These are phyloP conservation scores for Rhamphomyia laevipes DNA, from an alignment of 2,888 invertebrate species.

Conservation along the genomic window DNA sequence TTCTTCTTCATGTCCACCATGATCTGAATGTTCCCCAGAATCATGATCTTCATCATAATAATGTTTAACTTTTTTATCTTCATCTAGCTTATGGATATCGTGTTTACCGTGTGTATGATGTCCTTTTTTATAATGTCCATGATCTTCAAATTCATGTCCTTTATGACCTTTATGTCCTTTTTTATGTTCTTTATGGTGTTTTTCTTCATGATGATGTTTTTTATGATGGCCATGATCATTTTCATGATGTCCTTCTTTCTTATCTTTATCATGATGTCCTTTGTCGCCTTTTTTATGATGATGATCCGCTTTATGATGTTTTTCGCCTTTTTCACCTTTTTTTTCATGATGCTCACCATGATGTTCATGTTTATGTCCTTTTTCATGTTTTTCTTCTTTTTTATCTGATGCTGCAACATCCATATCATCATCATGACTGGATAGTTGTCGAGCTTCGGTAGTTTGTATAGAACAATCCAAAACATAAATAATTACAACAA, in stretches of 20 bases:
- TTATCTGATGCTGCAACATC: constrained; percentile 29
- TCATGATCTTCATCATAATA: constrained; percentile 79
- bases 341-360: constrained; percentile 51
- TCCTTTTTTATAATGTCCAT: constrained; percentile 68
- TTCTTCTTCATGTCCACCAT: constrained; percentile 67
- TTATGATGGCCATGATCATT: constrained; percentile 41
- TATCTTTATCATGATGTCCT: constrained; percentile 60
- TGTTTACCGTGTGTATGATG: constrained; percentile 80
- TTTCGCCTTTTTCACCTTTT: constrained; percentile 58
- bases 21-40: constrained; percentile 68
- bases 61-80: constrained; percentile 75
- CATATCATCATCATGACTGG: constrained; percentile 23
- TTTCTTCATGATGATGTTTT: constrained; percentile 39
- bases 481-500: too few species aligned
- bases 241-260: constrained; percentile 39
- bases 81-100: constrained; percentile 72
- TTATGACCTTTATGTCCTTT: constrained; percentile 43
- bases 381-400: constrained; percentile 32
- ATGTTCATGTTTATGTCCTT: constrained; percentile 55
- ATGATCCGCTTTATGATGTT: constrained; percentile 58
- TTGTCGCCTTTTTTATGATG: constrained; percentile 53
- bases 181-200: constrained; percentile 35
- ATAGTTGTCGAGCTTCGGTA: too few species aligned
- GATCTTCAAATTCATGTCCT: constrained; percentile 37
- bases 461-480: too few species aligned